Conservation (phyloP, 2,888 invertebrate species). For the Agriopis marginaria region DNA sequence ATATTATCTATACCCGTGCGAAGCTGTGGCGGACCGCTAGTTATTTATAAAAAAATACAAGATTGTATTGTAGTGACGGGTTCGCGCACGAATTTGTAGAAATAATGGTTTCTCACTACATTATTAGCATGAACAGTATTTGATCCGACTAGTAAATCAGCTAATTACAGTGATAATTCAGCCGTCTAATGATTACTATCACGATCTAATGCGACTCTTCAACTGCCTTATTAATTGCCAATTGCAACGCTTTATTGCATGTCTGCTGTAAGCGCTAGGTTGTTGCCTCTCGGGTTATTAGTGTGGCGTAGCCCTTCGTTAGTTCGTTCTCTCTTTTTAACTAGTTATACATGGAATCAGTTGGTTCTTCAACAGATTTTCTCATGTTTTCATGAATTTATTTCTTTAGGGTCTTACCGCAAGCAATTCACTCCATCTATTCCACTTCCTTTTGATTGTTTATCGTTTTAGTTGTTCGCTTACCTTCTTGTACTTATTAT, state of each 20-base stretch:
- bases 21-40: too few relatives aligned
- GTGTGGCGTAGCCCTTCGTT: conserved; percentile 14
- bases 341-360: conserved; percentile 13
- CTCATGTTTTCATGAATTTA: conserved; percentile 2
- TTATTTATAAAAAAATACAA: background rate
- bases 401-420: background rate
- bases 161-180: conserved; percentile 30
- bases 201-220: conserved; percentile 24
- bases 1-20: too few relatives aligned
- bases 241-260: conserved; percentile 47
- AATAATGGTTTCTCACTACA: conserved; percentile 12
- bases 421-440: too few relatives aligned
- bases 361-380: conserved; percentile 7
- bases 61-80: background rate
- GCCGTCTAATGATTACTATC: conserved; percentile 26
- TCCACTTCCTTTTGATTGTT: background rate
- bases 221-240: conserved; percentile 39
- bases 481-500: background rate
- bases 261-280: conserved; percentile 39
- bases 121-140: conserved; percentile 13
- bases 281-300: conserved; percentile 48
- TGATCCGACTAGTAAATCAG: conserved; percentile 20
- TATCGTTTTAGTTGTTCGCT: background rate
- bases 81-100: background rate
- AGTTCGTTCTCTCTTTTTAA: background rate